phyloP scores from a whole-genome alignment of 2,888 invertebrate species.

The Pollenia labialis region DNA sequence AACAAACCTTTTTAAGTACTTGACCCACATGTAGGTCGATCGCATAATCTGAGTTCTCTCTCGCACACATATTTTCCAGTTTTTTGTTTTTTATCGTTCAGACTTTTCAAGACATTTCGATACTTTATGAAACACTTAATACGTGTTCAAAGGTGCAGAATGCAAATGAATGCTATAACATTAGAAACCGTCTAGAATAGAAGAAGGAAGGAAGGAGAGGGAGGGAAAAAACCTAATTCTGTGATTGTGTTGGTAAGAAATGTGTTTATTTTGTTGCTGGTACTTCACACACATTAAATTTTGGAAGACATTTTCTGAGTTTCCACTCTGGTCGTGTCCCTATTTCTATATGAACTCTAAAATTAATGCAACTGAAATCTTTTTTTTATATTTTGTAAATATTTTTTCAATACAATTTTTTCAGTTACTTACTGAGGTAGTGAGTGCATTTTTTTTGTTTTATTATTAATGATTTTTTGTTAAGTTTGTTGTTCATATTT shows the following conservation, averaged over 20 bases:
- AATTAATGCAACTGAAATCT: no score
- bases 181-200: no score
- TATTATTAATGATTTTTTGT: slow-evolving; percentile 33
- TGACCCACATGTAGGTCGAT: slow-evolving; percentile 71
- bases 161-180: no score
- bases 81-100: not conserved
- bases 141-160: slow-evolving; percentile 65
- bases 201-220: no score
- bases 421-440: not conserved
- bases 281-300: no score
- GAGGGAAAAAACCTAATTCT: no score
- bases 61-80: slow-evolving; percentile 14
- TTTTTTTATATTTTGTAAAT: not conserved
- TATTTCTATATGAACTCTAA: no score
- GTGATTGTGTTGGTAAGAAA: no score
- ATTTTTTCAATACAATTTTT: slow-evolving; percentile 2
- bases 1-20: slow-evolving; percentile 69
- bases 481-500: slow-evolving; percentile 3
- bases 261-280: no score
- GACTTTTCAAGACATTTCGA: slow-evolving; percentile 33
- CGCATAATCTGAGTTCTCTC: slow-evolving; percentile 56
- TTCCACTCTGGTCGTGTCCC: no score
- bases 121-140: slow-evolving; percentile 60
- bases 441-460: slow-evolving; percentile 2
- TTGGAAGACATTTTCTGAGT: no score